These are phyloP conservation scores for Lutraria rhynchaena DNA, from an alignment of 1,140 invertebrate species.

Conservation along the genomic window DNA sequence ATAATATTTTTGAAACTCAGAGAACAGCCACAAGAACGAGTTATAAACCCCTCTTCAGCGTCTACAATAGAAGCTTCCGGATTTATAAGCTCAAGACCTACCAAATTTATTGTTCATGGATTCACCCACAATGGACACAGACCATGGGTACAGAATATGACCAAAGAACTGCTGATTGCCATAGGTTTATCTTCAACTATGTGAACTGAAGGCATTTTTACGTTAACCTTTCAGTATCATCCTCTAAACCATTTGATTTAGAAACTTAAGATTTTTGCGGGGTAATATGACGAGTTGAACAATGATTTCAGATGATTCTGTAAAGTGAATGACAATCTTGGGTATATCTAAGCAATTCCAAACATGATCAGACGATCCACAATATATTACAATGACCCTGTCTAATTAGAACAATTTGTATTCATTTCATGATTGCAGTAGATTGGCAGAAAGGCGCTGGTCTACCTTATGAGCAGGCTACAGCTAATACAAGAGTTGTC, in stretches of 20 bases:
- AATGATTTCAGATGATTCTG: no score
- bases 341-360: no score
- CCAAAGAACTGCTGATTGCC: constrained; percentile 88
- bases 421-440: constrained; percentile 88
- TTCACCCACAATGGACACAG: constrained; percentile 94
- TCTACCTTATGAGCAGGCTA: constrained; percentile 92
- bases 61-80: constrained; percentile 76
- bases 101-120: constrained; percentile 95
- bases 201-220: no score
- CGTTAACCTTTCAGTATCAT: no score
- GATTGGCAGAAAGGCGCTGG: constrained; percentile 96
- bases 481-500: constrained; percentile 94
- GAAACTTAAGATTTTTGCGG: no score
- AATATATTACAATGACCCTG: neutral
- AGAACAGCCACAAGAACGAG: constrained; percentile 63
- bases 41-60: constrained; percentile 74
- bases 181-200: no score
- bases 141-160: constrained; percentile 97
- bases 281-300: no score
- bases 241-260: no score
- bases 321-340: no score
- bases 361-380: no score
- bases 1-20: constrained; percentile 10
- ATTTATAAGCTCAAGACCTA: constrained; percentile 50
- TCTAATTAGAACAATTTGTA: neutral